Percentiles rank a stretch among this genome's conserved stretches.
Conservation (phyloP, 1,140 invertebrate genomes). For the Drosophila takahashii region DNA sequence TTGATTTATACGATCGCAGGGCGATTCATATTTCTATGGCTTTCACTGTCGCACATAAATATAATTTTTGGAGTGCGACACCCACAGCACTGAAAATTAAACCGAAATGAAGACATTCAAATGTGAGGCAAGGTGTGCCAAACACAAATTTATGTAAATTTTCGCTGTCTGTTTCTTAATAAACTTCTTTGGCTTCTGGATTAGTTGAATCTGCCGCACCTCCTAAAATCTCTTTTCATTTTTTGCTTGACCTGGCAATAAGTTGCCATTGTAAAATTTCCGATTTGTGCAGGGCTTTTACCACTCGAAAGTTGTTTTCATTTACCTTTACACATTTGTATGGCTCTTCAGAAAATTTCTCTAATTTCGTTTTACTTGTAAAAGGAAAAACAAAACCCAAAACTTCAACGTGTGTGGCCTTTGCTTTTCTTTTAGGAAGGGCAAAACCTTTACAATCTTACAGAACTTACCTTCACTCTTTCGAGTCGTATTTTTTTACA, state of each 20-base stretch:
- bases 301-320: slow-evolving; percentile 30
- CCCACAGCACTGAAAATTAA: slow-evolving; percentile 64
- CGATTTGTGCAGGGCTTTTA: slow-evolving; percentile 26
- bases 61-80: slow-evolving; percentile 43
- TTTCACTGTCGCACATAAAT: slow-evolving; percentile 72
- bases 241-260: slow-evolving; percentile 16
- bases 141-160: slow-evolving; percentile 60
- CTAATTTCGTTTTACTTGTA: slow-evolving; percentile 40
- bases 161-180: slow-evolving; percentile 2
- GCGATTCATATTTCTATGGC: slow-evolving; percentile 73
- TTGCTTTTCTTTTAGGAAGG: slow-evolving; percentile 20
- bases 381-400: slow-evolving; percentile 20
- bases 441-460: slow-evolving; percentile 22
- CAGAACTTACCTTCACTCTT: slow-evolving; percentile 34
- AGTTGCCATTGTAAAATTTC: slow-evolving; percentile 15
- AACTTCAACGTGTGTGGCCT: slow-evolving; percentile 31
- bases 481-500: slow-evolving; percentile 21
- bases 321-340: slow-evolving; percentile 40
- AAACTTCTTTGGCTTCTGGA: slow-evolving; percentile 56
- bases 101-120: slow-evolving; percentile 69
- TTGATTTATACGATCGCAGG: slow-evolving; percentile 63
- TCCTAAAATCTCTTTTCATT: slow-evolving; percentile 10
- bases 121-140: slow-evolving; percentile 49
- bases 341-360: slow-evolving; percentile 43
- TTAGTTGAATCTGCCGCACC: slow-evolving; percentile 30